Conservation (phyloP, 2,888 invertebrate genomes). For the Drosophila villosipedis region DNA sequence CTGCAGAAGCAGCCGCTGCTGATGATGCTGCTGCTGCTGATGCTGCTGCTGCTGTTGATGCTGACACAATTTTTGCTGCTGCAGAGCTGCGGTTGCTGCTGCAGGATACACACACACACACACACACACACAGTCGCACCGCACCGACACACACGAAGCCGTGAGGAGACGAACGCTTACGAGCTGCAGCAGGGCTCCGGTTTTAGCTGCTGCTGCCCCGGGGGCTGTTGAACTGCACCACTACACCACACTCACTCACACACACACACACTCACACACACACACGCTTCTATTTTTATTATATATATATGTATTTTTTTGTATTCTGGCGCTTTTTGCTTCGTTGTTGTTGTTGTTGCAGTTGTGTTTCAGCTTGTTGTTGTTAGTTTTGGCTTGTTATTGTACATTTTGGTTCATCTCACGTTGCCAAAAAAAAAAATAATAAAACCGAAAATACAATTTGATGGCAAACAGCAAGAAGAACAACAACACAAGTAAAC, state of each 20-base stretch:
- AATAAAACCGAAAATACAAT: constrained; percentile 25
- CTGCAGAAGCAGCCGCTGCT: constrained; percentile 53
- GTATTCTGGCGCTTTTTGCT: constrained; percentile 4
- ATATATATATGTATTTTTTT: constrained; percentile 14
- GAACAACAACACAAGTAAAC: constrained; percentile 11
- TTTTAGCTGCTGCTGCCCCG: constrained; percentile 53
- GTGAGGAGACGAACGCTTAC: constrained; percentile 34
- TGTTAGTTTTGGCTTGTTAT: constrained; percentile 48
- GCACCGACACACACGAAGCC: constrained; percentile 38
- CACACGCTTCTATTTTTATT: constrained; percentile 42
- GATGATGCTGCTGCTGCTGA: constrained; percentile 29
- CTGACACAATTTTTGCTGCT: constrained; percentile 77
- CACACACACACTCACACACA: constrained; percentile 6
- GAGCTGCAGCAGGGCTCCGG: constrained; percentile 44
- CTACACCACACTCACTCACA: constrained; percentile 24
- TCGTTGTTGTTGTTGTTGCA: constrained; percentile 31
- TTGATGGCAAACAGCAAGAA: constrained; percentile 23
- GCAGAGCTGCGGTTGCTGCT: constrained; percentile 70
- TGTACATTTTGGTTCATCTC: constrained; percentile 60
- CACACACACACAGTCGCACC: constrained; percentile 21
- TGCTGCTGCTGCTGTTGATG: constrained; percentile 61
- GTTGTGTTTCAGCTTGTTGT: constrained; percentile 17
- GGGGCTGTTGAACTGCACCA: constrained; percentile 70
- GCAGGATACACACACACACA: constrained; percentile 51
- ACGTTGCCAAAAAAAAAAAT: constrained; percentile 50